Conservation (phyloP, 2,113 vertebrate species). For the Cephalopholis sonnerati region DNA sequence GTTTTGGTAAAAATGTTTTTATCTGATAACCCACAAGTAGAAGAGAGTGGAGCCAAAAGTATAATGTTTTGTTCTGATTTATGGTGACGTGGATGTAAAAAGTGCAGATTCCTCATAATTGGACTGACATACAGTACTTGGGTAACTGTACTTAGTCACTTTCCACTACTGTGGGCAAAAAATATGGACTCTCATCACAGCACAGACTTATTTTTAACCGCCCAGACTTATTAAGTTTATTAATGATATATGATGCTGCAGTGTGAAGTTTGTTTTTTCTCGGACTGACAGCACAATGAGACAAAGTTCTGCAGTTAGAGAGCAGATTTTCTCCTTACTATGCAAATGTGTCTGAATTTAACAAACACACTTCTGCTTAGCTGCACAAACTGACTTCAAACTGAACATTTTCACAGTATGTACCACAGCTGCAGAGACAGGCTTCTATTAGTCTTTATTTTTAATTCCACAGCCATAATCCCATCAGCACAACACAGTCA, state of each 20-base stretch:
- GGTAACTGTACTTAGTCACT: not conserved
- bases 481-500: slow-evolving; percentile 24
- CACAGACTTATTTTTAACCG: not conserved
- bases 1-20: no score
- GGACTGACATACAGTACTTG: not conserved
- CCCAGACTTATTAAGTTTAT: not conserved
- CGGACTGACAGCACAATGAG: slow-evolving; percentile 11
- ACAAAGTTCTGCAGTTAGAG: not conserved
- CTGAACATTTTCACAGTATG: no score
- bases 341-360: slow-evolving; percentile 38
- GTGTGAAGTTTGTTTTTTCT: not conserved
- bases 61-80: no score
- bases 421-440: not conserved
- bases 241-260: not conserved
- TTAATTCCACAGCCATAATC: slow-evolving; percentile 49
- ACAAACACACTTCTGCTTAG: slow-evolving; percentile 1
- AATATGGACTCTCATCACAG: not conserved
- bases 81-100: not conserved
- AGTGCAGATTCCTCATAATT: no score
- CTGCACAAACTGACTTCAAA: not conserved
- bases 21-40: no score
- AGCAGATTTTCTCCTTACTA: slow-evolving; percentile 27
- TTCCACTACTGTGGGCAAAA: not conserved
- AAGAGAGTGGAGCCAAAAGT: no score
- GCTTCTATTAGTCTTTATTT: not conserved